Evolutionary conservation across 2,113 vertebrate genomes (phyloP).

Genomic region (Helogale parvula): DNA sequence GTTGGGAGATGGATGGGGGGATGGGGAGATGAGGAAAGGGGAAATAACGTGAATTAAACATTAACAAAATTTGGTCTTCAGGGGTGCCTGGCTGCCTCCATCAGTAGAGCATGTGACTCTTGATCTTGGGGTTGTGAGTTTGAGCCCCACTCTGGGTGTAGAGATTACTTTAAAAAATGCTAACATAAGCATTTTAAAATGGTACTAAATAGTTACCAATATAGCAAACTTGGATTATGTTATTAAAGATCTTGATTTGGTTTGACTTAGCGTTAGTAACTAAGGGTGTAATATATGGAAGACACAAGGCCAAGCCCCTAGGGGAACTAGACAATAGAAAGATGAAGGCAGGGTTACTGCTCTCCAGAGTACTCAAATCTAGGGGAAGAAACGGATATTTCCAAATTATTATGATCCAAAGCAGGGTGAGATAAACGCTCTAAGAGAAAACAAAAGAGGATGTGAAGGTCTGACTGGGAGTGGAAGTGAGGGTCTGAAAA

Average conservation of each 20-base stretch:
- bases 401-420: not conserved
- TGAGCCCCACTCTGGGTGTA: not conserved
- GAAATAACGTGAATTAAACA: not conserved
- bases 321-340: not conserved
- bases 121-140: not conserved
- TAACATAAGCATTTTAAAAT: not conserved
- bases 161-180: not conserved
- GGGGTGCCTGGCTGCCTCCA: not conserved
- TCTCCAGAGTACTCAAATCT: not conserved
- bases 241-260: not conserved
- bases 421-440: not conserved
- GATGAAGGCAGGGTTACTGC: not conserved
- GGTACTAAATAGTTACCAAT: not conserved
- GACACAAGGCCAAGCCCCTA: not conserved
- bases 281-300: not conserved
- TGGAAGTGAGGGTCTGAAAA: not conserved
- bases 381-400: not conserved
- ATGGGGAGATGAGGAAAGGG: not conserved
- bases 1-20: slow-evolving; percentile 81
- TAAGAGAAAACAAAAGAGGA: not conserved
- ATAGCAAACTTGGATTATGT: not conserved
- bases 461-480: not conserved
- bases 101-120: not conserved
- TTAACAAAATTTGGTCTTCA: not conserved
- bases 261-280: not conserved